Conservation (phyloP, 2,888 invertebrate species). For the Nymphalis urticae region DNA sequence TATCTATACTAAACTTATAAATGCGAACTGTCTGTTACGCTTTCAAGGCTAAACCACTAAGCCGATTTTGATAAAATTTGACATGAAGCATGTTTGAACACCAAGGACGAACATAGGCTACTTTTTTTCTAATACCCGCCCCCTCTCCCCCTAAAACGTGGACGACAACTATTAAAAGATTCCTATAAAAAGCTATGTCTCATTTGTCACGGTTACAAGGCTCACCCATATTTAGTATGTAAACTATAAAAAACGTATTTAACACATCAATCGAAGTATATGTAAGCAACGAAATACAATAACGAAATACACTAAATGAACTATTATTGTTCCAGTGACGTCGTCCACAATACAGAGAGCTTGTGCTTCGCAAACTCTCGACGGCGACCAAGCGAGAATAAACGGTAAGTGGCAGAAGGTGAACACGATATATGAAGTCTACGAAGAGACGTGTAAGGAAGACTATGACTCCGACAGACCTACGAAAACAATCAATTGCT, state of each 20-base stretch:
- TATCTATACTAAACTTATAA: too few species aligned
- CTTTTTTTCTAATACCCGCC: too few species aligned
- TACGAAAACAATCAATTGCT: conserved; percentile 84
- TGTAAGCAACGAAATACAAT: background rate
- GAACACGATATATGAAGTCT: conserved; percentile 85
- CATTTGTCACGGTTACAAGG: too few species aligned
- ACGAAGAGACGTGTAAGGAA: conserved; percentile 84
- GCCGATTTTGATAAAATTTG: too few species aligned
- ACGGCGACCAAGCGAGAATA: conserved; percentile 80
- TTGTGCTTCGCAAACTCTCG: conserved; percentile 87
- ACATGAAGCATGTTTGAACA: too few species aligned
- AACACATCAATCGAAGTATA: background rate
- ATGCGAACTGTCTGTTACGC: too few species aligned
- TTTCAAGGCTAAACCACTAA: too few species aligned
- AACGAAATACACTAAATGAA: background rate
- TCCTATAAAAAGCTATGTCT: too few species aligned
- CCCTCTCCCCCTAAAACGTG: too few species aligned
- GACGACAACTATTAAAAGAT: too few species aligned
- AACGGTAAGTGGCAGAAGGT: conserved; percentile 82
- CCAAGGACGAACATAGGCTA: too few species aligned
- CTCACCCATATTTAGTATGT: too few species aligned
- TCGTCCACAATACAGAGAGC: conserved; percentile 74
- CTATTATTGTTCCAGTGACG: conserved; percentile 48
- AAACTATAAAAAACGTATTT: background rate
- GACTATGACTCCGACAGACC: conserved; percentile 79